A percentile compares a stretch with the other conserved stretches of the same genome.
Evolutionary conservation across 2,888 invertebrate species (phyloP).

Genomic region (Protodeltote pygarga): DNA sequence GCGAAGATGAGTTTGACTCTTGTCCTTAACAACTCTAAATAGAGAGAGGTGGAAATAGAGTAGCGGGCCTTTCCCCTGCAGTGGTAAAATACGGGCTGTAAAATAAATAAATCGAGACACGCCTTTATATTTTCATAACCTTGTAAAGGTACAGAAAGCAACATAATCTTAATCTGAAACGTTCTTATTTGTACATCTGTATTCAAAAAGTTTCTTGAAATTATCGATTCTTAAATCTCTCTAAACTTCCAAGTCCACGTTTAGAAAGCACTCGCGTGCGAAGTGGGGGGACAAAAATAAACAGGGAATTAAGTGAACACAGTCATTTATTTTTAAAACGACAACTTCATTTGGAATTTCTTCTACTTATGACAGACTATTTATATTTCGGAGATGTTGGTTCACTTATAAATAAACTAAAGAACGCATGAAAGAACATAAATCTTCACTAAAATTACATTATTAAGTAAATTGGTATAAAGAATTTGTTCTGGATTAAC

Average conservation of each 20-base stretch:
- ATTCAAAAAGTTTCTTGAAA: constrained; percentile 22
- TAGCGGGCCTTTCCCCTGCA: too few species aligned
- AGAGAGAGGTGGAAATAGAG: too few species aligned
- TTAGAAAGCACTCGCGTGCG: constrained; percentile 61
- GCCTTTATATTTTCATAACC: background rate
- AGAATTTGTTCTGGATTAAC: constrained; percentile 9
- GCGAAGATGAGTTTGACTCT: background rate
- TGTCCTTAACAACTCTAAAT: too few species aligned
- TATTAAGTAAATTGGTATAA: constrained; percentile 22
- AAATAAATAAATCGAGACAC: too few species aligned
- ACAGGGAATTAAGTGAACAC: constrained; percentile 76
- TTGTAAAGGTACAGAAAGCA: background rate
- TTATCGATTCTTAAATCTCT: constrained; percentile 54
- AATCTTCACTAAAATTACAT: constrained; percentile 32
- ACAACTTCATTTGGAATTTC: constrained; percentile 70
- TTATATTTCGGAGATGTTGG: constrained; percentile 43
- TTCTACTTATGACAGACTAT: constrained; percentile 71
- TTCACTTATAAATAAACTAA: constrained; percentile 12
- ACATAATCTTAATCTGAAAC: background rate
- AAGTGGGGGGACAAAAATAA: constrained; percentile 76
- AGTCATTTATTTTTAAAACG: constrained; percentile 80
- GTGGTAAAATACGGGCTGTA: too few species aligned
- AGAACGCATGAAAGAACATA: constrained; percentile 14
- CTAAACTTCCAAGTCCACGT: constrained; percentile 60
- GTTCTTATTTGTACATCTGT: background rate